Evolutionary conservation across 2,113 vertebrate genomes (phyloP).

Genomic region (Eclectus roratus): DNA sequence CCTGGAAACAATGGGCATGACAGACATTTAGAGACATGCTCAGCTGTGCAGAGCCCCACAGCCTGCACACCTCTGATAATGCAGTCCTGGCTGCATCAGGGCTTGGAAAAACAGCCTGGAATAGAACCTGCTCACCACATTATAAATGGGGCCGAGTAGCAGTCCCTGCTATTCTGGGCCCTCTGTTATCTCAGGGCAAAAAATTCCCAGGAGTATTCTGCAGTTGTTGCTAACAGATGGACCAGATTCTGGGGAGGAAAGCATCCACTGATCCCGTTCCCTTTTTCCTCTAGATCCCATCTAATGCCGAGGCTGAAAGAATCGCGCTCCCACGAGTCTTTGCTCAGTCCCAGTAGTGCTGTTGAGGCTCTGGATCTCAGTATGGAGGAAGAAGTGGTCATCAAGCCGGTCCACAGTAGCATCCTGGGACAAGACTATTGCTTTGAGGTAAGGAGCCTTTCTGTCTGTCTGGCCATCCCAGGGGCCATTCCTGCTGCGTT

Average conservation of each 20-base stretch:
- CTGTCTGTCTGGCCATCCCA: fast-evolving
- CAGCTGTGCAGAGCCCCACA: background rate
- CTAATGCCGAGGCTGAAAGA: slow-evolving; percentile 99
- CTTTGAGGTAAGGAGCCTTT: slow-evolving; percentile 86
- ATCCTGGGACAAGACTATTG: slow-evolving; percentile 97
- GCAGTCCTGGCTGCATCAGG: fast-evolving
- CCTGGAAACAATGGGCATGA: background rate
- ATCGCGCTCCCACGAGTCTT: slow-evolving; percentile 97
- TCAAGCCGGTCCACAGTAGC: slow-evolving; percentile 97
- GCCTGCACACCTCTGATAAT: background rate
- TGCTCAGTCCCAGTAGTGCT: slow-evolving; percentile 96
- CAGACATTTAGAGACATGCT: background rate
- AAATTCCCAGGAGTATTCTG: background rate
- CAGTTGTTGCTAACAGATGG: background rate
- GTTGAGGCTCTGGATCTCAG: slow-evolving; percentile 98
- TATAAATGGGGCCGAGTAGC: background rate
- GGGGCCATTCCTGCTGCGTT: fast-evolving
- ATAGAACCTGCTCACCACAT: background rate
- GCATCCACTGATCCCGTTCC: background rate
- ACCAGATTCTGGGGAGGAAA: background rate
- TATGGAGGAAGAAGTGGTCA: slow-evolving; percentile 97
- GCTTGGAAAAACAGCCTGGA: background rate
- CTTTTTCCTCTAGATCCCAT: slow-evolving; percentile 85
- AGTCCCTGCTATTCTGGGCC: background rate
- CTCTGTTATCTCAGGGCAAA: background rate